These are phyloP conservation scores for Bibio marci DNA, from an alignment of 2,888 invertebrate genomes.

Conservation along the genomic window DNA sequence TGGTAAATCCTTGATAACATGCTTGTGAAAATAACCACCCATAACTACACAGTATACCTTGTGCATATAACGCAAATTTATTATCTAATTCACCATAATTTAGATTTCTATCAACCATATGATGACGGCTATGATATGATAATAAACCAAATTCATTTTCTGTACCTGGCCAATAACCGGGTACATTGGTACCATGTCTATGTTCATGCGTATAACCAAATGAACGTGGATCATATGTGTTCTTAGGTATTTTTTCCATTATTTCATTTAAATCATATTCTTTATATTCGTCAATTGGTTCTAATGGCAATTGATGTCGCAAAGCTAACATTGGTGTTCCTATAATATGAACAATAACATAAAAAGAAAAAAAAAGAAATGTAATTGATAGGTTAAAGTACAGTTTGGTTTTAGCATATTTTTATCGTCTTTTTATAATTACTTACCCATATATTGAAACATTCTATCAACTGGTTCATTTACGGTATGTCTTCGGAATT, in stretches of 20 bases:
- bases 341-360: no score
- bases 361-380: no score
- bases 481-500: constrained; percentile 28
- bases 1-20: constrained; percentile 74
- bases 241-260: constrained; percentile 32
- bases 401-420: no score
- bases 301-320: constrained; percentile 49
- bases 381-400: no score
- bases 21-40: constrained; percentile 67
- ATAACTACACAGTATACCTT: constrained; percentile 64
- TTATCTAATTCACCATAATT: constrained; percentile 36
- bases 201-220: constrained; percentile 38
- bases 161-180: constrained; percentile 78
- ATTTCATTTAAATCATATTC: constrained; percentile 34
- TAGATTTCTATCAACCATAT: constrained; percentile 32
- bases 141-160: constrained; percentile 57
- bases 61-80: constrained; percentile 47
- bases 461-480: constrained; percentile 42
- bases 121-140: constrained; percentile 51
- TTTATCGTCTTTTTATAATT: no score
- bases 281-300: constrained; percentile 41
- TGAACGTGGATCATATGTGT: constrained; percentile 40
- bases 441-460: constrained; percentile 49
- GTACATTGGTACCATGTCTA: constrained; percentile 54
- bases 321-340: constrained; percentile 48